Evolutionary conservation across 2,797 vertebrate genomes (phyloP).

Genomic region (Danio tinwini): DNA sequence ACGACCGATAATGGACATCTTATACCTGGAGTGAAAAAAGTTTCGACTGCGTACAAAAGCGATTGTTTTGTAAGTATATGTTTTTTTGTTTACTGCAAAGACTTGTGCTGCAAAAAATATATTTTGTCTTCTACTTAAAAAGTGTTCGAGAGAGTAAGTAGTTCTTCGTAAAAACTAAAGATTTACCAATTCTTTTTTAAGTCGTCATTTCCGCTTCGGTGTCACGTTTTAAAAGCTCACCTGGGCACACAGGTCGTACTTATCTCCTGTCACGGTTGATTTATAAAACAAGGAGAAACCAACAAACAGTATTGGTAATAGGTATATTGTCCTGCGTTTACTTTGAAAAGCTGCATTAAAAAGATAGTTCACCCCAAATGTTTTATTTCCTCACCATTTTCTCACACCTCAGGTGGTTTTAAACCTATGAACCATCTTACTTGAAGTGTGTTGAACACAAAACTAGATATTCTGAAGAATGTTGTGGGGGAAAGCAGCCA

Average conservation of each 20-base stretch:
- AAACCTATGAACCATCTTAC: no score
- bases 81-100: slow-evolving; percentile 6
- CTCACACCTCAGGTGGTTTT: no score
- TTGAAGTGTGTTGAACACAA: no score
- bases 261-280: slow-evolving; percentile 15
- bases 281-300: slow-evolving; percentile 16
- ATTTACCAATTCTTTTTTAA: neutral
- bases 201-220: slow-evolving; percentile 36
- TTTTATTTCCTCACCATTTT: no score
- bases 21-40: neutral
- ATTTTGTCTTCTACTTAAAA: neutral
- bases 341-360: no score
- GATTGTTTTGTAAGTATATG: slow-evolving; percentile 22
- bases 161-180: neutral
- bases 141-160: neutral
- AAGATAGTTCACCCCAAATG: no score
- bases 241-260: slow-evolving; percentile 1
- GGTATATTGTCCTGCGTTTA: no score
- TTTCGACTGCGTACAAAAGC: neutral
- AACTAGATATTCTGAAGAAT: no score
- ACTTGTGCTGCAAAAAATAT: no score
- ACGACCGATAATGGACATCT: slow-evolving; percentile 2
- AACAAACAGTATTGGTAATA: no score
- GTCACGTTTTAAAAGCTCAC: slow-evolving; percentile 14
- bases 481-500: no score